Evolutionary conservation across 1,140 invertebrate species (phyloP).

Genomic region (Brachionus plicatilis): DNA sequence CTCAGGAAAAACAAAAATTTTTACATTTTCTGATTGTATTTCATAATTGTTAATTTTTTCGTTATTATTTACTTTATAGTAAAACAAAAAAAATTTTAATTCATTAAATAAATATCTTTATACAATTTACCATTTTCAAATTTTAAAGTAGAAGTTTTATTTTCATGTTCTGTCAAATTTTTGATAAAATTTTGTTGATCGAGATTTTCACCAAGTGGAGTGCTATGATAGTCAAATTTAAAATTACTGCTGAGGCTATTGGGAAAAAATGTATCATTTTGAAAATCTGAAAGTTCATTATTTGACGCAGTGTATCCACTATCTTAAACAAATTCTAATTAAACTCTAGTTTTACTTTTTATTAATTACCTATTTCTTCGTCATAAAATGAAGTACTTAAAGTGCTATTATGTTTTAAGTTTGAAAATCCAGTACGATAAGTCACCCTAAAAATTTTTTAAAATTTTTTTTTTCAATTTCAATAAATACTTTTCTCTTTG

Average conservation of each 20-base stretch:
- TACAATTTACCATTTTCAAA: not conserved
- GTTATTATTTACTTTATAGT: not conserved
- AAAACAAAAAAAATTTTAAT: too few species aligned
- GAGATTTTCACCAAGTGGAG: not conserved
- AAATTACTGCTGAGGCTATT: not conserved
- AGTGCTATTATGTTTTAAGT: slow-evolving; percentile 8
- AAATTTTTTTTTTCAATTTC: not conserved
- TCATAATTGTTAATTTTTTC: not conserved
- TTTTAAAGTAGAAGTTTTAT: not conserved
- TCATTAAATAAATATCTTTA: not conserved
- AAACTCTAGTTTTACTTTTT: not conserved
- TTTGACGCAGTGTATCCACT: not conserved
- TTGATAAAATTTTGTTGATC: not conserved
- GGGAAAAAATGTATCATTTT: slow-evolving; percentile 11
- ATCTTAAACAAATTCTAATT: not conserved
- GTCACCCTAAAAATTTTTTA: not conserved
- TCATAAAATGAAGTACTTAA: slow-evolving; percentile 13
- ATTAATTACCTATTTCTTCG: not conserved
- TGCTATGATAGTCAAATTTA: not conserved
- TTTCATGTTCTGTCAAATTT: not conserved
- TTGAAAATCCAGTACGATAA: not conserved
- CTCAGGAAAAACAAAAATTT: not conserved
- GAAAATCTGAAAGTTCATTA: not conserved
- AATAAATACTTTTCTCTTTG: not conserved
- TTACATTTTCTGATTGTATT: not conserved